phyloP scores from a whole-genome alignment of 2,113 vertebrate genomes.

The Promerops cafer region DNA sequence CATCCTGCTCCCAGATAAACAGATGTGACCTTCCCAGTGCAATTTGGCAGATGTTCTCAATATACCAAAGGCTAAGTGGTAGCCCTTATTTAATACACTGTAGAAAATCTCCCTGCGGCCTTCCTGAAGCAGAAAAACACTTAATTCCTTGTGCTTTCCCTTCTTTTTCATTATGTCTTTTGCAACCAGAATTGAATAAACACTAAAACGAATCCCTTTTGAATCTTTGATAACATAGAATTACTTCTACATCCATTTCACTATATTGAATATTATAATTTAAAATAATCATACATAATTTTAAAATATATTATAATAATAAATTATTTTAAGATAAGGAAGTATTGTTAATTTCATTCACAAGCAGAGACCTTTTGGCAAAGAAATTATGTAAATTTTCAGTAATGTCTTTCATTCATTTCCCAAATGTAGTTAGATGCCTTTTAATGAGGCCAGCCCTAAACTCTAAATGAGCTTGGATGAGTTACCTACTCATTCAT shows the following conservation, averaged over 20 bases:
- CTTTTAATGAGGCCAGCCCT: neutral
- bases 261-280: neutral
- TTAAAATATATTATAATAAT: neutral
- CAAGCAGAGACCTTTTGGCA: neutral
- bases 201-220: neutral
- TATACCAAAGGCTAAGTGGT: neutral
- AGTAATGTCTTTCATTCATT: neutral
- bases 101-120: neutral
- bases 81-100: neutral
- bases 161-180: neutral
- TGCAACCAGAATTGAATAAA: neutral
- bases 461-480: neutral
- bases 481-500: neutral
- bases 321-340: neutral
- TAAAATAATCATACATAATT: neutral
- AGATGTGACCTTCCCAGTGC: neutral
- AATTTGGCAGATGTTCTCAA: neutral
- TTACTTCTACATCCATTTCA: neutral
- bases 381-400: neutral
- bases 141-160: neutral
- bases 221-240: neutral
- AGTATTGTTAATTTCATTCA: neutral
- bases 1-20: neutral
- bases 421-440: neutral
- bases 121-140: neutral